Percentiles rank a stretch among this genome's conserved stretches.
Evolutionary conservation across 2,888 invertebrate species (phyloP).

Genomic region (Podabrus alpinus): DNA sequence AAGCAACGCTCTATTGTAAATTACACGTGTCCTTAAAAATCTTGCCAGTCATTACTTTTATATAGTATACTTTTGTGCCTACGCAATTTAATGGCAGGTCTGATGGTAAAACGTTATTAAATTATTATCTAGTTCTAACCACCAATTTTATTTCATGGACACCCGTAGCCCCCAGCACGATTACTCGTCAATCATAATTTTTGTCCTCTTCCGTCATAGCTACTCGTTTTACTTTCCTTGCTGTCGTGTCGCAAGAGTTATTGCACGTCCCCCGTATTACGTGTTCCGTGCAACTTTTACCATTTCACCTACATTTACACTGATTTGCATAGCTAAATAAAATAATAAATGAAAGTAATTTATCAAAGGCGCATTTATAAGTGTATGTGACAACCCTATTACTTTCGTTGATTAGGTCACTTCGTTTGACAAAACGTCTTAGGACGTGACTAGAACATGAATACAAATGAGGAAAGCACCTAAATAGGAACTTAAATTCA

Average conservation of each 20-base stretch:
- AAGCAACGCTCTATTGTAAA: conserved; percentile 8
- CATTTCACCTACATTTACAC: conserved; percentile 1
- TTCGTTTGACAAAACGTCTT: conserved; percentile 51
- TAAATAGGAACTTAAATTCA: conserved; percentile 1
- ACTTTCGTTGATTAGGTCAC: conserved; percentile 53
- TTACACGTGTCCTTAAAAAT: conserved; percentile 18
- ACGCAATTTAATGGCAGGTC: conserved; percentile 13
- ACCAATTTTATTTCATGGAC: conserved; percentile 14
- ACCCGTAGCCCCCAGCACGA: conserved; percentile 3
- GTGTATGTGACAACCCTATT: conserved; percentile 47
- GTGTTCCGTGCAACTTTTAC: not conserved
- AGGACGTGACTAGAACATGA: conserved; percentile 45
- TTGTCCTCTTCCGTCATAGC: not conserved
- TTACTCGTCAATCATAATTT: not conserved
- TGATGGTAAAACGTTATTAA: not conserved
- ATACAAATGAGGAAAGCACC: conserved; percentile 15
- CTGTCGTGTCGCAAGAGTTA: not conserved
- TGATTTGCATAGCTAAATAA: conserved; percentile 25
- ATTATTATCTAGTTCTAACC: conserved; percentile 13
- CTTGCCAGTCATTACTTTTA: conserved; percentile 13
- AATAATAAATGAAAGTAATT: conserved; percentile 31
- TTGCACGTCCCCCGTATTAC: not conserved
- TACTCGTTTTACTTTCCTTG: not conserved
- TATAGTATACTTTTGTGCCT: not conserved
- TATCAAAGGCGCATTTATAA: conserved; percentile 31